Percentiles rank a stretch among this genome's conserved stretches.
These are phyloP conservation scores for Dendronephthya gigantea DNA, from an alignment of 64 coral and sea anemone genomes.

Conservation along the genomic window DNA sequence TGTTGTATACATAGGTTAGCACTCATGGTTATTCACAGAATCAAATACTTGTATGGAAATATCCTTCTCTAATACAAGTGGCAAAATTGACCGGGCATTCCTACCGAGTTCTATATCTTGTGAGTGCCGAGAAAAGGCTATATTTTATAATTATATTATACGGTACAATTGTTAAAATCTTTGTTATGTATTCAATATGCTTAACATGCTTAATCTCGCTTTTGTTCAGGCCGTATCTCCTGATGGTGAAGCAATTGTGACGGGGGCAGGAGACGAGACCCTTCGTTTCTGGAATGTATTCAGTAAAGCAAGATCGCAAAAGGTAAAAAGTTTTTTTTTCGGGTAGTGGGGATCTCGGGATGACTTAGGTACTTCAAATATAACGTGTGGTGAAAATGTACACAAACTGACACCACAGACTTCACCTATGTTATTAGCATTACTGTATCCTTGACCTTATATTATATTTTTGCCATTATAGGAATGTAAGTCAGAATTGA, in stretches of 20 bases:
- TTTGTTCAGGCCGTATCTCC: conserved; percentile 72
- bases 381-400: too few relatives aligned
- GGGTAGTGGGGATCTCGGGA: too few relatives aligned
- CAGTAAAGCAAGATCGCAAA: conserved; percentile 93
- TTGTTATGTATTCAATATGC: too few relatives aligned
- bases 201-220: too few relatives aligned
- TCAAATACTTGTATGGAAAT: conserved; percentile 98
- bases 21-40: conserved; percentile 99
- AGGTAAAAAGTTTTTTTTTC: conserved; percentile 18
- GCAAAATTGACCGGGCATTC: conserved; percentile 95
- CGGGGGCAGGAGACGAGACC: conserved; percentile 94
- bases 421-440: too few relatives aligned
- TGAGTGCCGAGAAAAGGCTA: conserved; percentile 27
- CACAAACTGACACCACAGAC: too few relatives aligned
- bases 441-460: not conserved
- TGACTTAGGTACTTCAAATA: too few relatives aligned
- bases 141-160: not conserved
- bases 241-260: conserved; percentile 94
- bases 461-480: conserved; percentile 10
- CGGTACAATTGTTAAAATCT: too few relatives aligned
- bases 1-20: conserved; percentile 50
- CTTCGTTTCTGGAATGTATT: conserved; percentile 99
- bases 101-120: conserved; percentile 82
- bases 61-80: conserved; percentile 85
- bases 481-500: conserved; percentile 95